Evolutionary conservation across 1,140 invertebrate genomes (phyloP), one percentile per base, ranked within the genome.

Genomic region (Antheraea pernyi): DNA sequence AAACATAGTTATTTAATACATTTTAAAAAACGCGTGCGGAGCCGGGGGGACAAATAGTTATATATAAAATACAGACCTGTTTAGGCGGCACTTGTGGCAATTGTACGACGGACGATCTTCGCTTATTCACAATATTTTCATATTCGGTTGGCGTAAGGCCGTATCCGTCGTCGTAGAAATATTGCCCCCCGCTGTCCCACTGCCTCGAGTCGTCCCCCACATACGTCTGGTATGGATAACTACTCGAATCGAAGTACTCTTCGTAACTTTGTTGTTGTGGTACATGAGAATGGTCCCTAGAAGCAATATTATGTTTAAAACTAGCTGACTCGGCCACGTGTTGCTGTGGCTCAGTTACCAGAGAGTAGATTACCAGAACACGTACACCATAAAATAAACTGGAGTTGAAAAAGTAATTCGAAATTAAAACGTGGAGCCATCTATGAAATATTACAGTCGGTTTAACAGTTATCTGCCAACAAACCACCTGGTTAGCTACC

Each of bases 181-280:
- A 92, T 59, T 85, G 93, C 82, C 94, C 46, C 86, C 94, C 95
- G 39, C 95, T 95, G 75, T 96, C 94, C 95, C 95, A 96, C 79
- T 95, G 95, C 53, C 95, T 94, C 72, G 95, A 94, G 63, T 96
- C 95, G 73, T 95, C 94, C 66, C 93, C 93, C 9, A 94, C 93
- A 82, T 95, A 95, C 16, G 81, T 81, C 78, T 93, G 93, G 72
- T 91, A 94, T 9, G 90, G 90, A 73, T 93, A 93, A 69, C 93
- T 93, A 58, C 82, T 88, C n/a, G 92, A 85, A 76, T 94, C 94
- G 75, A 84, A 94, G 76, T 91, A 94, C 83, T 94, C 93, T 59
- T 94, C 94, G 72, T 93, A 93, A 76, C 91, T 93, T 10, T 82
- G 36, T 71, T 93, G 91, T 61, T 92, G 88, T 16, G 90, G 85